Evolutionary conservation across 2,797 vertebrate species (phyloP).

Genomic region (Gymnoscopelus braueri): DNA sequence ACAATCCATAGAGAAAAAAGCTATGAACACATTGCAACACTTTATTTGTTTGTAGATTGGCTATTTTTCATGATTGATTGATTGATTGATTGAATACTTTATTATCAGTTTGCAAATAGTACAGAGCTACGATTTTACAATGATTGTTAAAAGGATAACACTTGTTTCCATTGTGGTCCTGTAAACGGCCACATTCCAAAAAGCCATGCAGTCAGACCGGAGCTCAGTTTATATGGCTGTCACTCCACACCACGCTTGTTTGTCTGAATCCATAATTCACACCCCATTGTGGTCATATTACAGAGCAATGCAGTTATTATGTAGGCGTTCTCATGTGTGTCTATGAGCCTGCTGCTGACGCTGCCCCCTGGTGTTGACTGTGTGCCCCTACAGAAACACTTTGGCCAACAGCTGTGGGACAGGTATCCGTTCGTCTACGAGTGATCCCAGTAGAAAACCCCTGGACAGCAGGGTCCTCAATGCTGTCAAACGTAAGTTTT

Average conservation of each 20-base stretch:
- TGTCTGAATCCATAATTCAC: constrained; percentile 72
- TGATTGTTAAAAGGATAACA: too few species aligned
- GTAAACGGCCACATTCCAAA: background rate
- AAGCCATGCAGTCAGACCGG: constrained; percentile 19
- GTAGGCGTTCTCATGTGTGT: constrained; percentile 56
- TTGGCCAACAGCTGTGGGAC: constrained; percentile 99
- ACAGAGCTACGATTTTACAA: too few species aligned
- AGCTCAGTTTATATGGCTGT: constrained; percentile 37
- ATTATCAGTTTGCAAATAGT: too few species aligned
- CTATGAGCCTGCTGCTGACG: constrained; percentile 57
- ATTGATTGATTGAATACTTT: too few species aligned
- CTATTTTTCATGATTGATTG: too few species aligned
- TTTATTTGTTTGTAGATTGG: too few species aligned
- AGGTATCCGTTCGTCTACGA: constrained; percentile 97
- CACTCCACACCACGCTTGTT: constrained; percentile 48
- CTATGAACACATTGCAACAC: too few species aligned
- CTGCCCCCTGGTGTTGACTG: constrained; percentile 76
- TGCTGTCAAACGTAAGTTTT: constrained; percentile 95
- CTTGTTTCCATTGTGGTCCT: too few species aligned
- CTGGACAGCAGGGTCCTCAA: constrained; percentile 99
- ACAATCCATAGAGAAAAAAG: too few species aligned
- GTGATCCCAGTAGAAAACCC: constrained; percentile 96
- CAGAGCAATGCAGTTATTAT: constrained; percentile 58
- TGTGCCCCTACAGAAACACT: constrained; percentile 88
- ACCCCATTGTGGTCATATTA: constrained; percentile 72